Evolutionary conservation across 2,888 invertebrate species (phyloP), one percentile per base, ranked within the genome.

Genomic region (Ditula angustiorana): DNA sequence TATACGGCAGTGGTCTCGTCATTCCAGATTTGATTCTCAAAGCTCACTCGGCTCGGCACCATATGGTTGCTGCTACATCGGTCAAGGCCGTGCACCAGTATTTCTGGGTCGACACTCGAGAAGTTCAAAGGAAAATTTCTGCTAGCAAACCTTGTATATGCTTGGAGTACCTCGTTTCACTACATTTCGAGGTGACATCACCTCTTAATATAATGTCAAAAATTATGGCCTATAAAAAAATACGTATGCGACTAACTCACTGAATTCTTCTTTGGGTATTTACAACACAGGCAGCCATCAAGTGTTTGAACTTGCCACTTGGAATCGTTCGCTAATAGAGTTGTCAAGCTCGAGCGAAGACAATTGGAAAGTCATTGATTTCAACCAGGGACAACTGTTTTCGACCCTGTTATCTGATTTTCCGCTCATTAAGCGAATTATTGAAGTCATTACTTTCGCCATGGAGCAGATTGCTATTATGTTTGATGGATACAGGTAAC

Each of bases 331-430:
- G 55, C 35, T 57, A 28, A 37, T 56, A 52, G 33, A 63, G 33
- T 33, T 35, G 63, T 58, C 71, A 77, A 79, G 75, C 77, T 68
- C 69, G 71, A 75, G 63, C 68, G 68, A 71, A 70, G 69, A 71
- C 73, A 74, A 82, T 84, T 81, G 75, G 79, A 83, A 82, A 83
- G 78, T 76, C 76, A 83, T 84, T 79, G 79, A 77, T 84, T 81
- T 77, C 74, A 75, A 77, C 77, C 74, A 73, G 69, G 77, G 80
- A 78, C 79, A 79, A 81, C 74, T 71, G 77, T 79, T 78, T 78
- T 70, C 78, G 76, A 77, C 63, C 75, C 71, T 76, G 73, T 71
- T 74, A 80, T 80, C 71, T 71, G 75, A 85, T 85, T 86, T 83
- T 74, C 78, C 73, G 72, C 72, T 80, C 71, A 81, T 85, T 83